Conservation (phyloP, 1,140 invertebrate species). For the Nylanderia fulva region DNA sequence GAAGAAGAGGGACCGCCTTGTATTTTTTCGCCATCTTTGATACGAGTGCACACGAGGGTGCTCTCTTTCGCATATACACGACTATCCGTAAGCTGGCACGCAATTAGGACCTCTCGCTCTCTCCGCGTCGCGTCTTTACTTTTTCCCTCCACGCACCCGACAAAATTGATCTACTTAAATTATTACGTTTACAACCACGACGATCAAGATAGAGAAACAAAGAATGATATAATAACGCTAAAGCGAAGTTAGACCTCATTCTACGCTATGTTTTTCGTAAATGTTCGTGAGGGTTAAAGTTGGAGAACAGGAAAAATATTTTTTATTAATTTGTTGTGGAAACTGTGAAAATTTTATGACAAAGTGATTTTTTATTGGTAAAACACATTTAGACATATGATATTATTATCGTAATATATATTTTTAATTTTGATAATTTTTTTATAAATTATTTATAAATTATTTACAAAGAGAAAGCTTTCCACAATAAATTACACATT, state of each 20-base stretch:
- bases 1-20: conserved; percentile 54
- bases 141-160: background rate
- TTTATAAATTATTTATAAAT: no score
- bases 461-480: no score
- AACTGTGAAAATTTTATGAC: background rate
- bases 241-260: background rate
- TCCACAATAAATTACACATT: no score
- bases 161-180: conserved; percentile 66
- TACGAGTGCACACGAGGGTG: conserved; percentile 21
- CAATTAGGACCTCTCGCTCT: conserved; percentile 30
- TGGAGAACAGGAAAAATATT: background rate
- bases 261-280: conserved; percentile 2
- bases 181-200: conserved; percentile 12
- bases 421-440: no score
- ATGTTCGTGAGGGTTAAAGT: background rate
- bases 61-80: conserved; percentile 31
- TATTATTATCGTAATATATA: no score
- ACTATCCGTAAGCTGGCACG: conserved; percentile 29
- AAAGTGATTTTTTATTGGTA: no score
- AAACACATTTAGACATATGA: no score
- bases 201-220: conserved; percentile 5
- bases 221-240: conserved; percentile 2
- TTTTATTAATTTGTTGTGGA: background rate
- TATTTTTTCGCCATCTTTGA: conserved; percentile 70
- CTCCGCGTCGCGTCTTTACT: background rate